These are phyloP conservation scores for Copidosoma floridanum DNA, from an alignment of 1,140 invertebrate genomes.

Conservation along the genomic window DNA sequence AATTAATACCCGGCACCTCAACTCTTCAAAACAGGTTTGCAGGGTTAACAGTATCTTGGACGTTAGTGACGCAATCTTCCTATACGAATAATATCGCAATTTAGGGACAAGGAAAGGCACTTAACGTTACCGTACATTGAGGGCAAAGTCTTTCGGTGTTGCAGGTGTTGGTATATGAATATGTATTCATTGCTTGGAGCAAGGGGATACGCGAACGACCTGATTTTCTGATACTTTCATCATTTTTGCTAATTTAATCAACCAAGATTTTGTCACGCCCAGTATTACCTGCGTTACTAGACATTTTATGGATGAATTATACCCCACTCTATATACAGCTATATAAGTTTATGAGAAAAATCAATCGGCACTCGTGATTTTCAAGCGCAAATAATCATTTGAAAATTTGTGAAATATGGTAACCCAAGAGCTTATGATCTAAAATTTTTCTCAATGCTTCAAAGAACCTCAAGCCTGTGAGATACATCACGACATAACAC, in stretches of 20 bases:
- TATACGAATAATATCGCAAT: slow-evolving; percentile 17
- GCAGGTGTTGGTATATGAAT: slow-evolving; percentile 1
- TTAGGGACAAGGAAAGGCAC: not conserved
- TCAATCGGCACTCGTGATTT: too few species aligned
- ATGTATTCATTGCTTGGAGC: slow-evolving; percentile 22
- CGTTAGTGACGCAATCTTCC: slow-evolving; percentile 8
- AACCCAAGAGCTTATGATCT: too few species aligned
- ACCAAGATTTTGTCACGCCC: not conserved
- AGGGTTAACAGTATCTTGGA: slow-evolving; percentile 24
- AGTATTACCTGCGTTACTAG: not conserved
- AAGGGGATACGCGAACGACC: too few species aligned
- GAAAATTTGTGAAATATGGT: too few species aligned
- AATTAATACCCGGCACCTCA: too few species aligned
- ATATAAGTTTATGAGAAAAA: too few species aligned
- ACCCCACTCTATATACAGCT: too few species aligned
- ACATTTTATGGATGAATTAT: slow-evolving; percentile 15
- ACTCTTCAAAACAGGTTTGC: not conserved
- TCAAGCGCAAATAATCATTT: too few species aligned
- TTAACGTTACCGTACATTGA: not conserved
- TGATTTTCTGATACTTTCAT: slow-evolving; percentile 7
- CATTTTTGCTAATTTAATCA: slow-evolving; percentile 19
- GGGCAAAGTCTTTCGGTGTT: not conserved
- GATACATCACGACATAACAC: too few species aligned
- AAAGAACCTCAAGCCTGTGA: too few species aligned
- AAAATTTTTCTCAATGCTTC: too few species aligned